phyloP scores from a whole-genome alignment of 2,888 invertebrate genomes.

The Lasioglossum marginatum region DNA sequence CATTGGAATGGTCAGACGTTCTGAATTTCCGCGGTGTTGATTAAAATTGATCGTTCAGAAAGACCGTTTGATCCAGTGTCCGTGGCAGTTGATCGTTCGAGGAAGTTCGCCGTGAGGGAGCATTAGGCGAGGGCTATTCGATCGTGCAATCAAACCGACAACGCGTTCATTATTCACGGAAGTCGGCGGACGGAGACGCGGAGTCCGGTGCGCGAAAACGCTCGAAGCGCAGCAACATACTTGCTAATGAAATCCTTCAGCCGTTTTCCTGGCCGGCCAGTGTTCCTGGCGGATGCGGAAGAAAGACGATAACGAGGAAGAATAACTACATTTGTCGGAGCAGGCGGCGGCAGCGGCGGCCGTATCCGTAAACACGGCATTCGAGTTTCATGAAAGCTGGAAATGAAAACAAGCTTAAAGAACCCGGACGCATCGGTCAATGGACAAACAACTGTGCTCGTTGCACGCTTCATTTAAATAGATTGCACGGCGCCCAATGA shows the following conservation, averaged over 20 bases:
- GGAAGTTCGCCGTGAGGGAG: not conserved
- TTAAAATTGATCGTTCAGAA: not conserved
- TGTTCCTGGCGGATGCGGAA: slow-evolving; percentile 40
- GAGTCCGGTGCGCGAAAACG: slow-evolving; percentile 38
- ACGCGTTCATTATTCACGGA: slow-evolving; percentile 9
- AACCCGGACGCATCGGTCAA: slow-evolving; percentile 46
- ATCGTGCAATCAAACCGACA: slow-evolving; percentile 4
- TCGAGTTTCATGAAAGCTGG: slow-evolving; percentile 55
- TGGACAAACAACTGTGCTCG: slow-evolving; percentile 39
- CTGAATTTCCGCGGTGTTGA: not conserved
- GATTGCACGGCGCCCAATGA: slow-evolving; percentile 36
- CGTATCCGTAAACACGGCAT: slow-evolving; percentile 55
- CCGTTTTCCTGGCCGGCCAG: slow-evolving; percentile 2
- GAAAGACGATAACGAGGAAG: slow-evolving; percentile 59
- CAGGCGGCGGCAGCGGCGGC: slow-evolving; percentile 1
- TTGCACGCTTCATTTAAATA: slow-evolving; percentile 41
- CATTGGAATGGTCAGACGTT: not conserved
- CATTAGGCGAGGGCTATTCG: not conserved
- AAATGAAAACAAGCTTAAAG: slow-evolving; percentile 63
- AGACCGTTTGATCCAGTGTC: not conserved
- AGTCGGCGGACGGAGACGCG: not conserved
- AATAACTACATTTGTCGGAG: slow-evolving; percentile 47
- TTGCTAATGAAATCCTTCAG: slow-evolving; percentile 60
- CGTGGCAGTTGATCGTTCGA: not conserved
- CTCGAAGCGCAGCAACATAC: slow-evolving; percentile 42